Percentiles rank a stretch among this genome's conserved stretches.
phyloP scores from a whole-genome alignment of 2,113 vertebrate species.

The Rhizomys pruinosus region DNA sequence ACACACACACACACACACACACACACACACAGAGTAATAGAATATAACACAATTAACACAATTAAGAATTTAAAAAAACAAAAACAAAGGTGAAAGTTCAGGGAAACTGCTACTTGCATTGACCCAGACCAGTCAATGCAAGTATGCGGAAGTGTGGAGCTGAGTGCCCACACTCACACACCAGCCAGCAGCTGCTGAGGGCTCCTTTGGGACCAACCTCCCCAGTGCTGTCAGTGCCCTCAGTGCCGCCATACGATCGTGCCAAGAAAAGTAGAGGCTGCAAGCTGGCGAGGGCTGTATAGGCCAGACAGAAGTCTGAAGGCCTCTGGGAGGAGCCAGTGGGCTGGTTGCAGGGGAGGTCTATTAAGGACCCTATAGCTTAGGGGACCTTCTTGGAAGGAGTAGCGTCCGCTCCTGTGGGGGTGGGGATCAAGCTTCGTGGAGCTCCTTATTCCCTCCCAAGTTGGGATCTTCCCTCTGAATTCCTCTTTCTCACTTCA shows the following conservation, averaged over 20 bases:
- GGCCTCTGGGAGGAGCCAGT: background rate
- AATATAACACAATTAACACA: background rate
- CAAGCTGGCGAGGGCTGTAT: no score
- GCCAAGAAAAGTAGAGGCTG: background rate
- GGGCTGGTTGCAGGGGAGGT: background rate
- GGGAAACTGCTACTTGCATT: background rate
- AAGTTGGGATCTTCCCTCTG: background rate
- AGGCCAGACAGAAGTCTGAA: background rate
- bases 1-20: background rate
- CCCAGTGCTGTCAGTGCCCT: no score
- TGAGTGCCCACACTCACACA: no score
- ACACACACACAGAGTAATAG: background rate
- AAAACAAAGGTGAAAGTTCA: background rate
- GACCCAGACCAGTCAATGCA: background rate
- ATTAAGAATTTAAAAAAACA: background rate
- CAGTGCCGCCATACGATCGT: background rate
- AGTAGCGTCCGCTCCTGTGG: no score
- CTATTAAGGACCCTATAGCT: background rate
- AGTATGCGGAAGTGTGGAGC: background rate
- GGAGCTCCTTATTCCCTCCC: background rate
- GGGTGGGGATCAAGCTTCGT: background rate
- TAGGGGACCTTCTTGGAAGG: background rate
- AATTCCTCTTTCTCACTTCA: background rate
- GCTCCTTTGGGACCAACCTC: background rate
- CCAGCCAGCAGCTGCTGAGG: no score